Evolutionary conservation across 2,888 invertebrate genomes (phyloP).

Genomic region (Agrilus mali): DNA sequence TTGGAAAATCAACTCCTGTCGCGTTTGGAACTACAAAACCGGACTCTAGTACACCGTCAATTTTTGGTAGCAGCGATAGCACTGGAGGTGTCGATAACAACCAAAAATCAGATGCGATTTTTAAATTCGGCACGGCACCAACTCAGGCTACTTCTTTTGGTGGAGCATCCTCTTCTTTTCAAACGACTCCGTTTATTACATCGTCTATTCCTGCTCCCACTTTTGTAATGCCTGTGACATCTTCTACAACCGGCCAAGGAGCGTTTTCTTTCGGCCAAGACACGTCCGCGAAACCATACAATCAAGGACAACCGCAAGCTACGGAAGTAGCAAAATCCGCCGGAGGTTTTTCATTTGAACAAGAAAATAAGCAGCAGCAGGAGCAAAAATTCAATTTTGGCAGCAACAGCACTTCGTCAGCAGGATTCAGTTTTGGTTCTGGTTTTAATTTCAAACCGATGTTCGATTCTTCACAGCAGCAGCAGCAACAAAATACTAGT

Average conservation of each 20-base stretch:
- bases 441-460: constrained; percentile 21
- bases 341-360: constrained; percentile 5
- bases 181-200: constrained; percentile 4
- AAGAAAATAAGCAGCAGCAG: constrained; percentile 5
- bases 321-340: constrained; percentile 2
- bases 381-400: constrained; percentile 19
- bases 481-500: constrained; percentile 21
- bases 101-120: too few species aligned
- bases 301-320: background rate
- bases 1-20: background rate
- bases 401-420: constrained; percentile 6
- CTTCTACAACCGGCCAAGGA: constrained; percentile 5
- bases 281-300: constrained; percentile 10
- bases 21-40: constrained; percentile 2
- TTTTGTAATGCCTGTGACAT: constrained; percentile 12
- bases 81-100: too few species aligned
- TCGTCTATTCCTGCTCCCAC: constrained; percentile 13
- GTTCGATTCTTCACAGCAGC: constrained; percentile 13
- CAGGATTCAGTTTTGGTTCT: constrained; percentile 8
- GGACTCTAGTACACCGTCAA: background rate
- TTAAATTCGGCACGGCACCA: background rate
- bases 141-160: background rate
- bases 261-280: constrained; percentile 22
- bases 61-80: too few species aligned
- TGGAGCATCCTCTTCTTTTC: background rate